These are phyloP conservation scores for Anastrepha ludens DNA, from an alignment of 1,140 invertebrate species.

Conservation along the genomic window DNA sequence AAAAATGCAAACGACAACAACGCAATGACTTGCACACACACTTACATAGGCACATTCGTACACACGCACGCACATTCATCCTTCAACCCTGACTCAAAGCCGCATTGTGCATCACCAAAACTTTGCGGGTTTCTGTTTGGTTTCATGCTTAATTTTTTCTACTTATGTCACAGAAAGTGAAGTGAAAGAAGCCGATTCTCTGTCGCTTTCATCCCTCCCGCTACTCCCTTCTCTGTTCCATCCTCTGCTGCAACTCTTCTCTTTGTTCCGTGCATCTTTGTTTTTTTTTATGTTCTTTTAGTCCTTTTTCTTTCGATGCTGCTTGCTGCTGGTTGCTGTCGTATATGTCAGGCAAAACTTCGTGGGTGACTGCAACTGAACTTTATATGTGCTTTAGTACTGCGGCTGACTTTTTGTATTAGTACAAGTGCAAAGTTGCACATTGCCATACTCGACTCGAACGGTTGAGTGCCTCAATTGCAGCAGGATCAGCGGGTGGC, in stretches of 20 bases:
- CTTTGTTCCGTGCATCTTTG: neutral
- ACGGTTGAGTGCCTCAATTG: conserved; percentile 27
- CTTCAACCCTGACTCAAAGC: neutral
- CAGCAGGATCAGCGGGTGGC: neutral
- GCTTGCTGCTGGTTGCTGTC: neutral
- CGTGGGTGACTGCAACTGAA: conserved; percentile 35
- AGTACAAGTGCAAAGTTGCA: conserved; percentile 39
- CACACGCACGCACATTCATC: neutral
- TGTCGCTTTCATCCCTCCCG: neutral
- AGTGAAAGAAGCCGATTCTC: conserved; percentile 37
- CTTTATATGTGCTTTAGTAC: conserved; percentile 17
- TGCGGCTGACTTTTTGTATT: conserved; percentile 32
- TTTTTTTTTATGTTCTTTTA: neutral
- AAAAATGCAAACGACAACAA: neutral
- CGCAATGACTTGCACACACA: neutral
- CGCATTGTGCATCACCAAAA: neutral
- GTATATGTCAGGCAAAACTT: conserved; percentile 8
- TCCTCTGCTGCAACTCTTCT: neutral
- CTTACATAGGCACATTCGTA: too few species aligned
- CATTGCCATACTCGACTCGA: conserved; percentile 38
- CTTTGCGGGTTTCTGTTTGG: conserved; percentile 46
- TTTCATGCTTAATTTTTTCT: conserved; percentile 38
- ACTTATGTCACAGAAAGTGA: conserved; percentile 13
- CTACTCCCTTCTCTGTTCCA: too few species aligned
- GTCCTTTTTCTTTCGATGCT: neutral